These are phyloP conservation scores for Drosophila serrata DNA, from an alignment of 1,140 invertebrate genomes.

Conservation along the genomic window DNA sequence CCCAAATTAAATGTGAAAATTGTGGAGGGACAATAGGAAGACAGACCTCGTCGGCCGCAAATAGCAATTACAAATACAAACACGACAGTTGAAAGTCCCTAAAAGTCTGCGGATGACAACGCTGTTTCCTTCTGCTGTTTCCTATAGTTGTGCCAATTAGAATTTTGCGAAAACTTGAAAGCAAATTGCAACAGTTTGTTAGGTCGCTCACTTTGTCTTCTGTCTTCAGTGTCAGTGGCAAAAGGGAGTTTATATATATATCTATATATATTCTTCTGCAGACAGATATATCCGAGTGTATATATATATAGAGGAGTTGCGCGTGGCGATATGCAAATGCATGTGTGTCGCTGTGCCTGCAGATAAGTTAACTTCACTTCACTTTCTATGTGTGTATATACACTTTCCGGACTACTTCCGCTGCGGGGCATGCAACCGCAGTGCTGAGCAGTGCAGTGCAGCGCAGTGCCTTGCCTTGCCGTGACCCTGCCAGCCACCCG, in stretches of 20 bases:
- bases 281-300: conserved; percentile 23
- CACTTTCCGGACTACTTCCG: conserved; percentile 64
- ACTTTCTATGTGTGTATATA: conserved; percentile 57
- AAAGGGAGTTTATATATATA: conserved; percentile 12
- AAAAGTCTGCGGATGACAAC: conserved; percentile 59
- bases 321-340: conserved; percentile 47
- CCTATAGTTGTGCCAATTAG: conserved; percentile 56
- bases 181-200: conserved; percentile 59
- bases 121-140: conserved; percentile 34
- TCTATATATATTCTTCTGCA: conserved; percentile 9
- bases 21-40: not conserved
- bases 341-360: conserved; percentile 26
- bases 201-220: conserved; percentile 12
- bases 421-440: conserved; percentile 55
- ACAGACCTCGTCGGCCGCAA: conserved; percentile 23
- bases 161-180: conserved; percentile 63
- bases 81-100: conserved; percentile 35
- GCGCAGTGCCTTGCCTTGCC: conserved; percentile 28
- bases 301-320: conserved; percentile 20
- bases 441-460: conserved; percentile 23
- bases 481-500: conserved; percentile 48
- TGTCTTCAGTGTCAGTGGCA: conserved; percentile 54
- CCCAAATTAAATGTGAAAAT: conserved; percentile 4
- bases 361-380: conserved; percentile 60
- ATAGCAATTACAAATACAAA: conserved; percentile 53